A percentile compares a stretch with the other conserved stretches of the same genome.
These are phyloP conservation scores for Motacilla tschutschensis DNA, from an alignment of 2,113 vertebrate genomes.

Conservation along the genomic window DNA sequence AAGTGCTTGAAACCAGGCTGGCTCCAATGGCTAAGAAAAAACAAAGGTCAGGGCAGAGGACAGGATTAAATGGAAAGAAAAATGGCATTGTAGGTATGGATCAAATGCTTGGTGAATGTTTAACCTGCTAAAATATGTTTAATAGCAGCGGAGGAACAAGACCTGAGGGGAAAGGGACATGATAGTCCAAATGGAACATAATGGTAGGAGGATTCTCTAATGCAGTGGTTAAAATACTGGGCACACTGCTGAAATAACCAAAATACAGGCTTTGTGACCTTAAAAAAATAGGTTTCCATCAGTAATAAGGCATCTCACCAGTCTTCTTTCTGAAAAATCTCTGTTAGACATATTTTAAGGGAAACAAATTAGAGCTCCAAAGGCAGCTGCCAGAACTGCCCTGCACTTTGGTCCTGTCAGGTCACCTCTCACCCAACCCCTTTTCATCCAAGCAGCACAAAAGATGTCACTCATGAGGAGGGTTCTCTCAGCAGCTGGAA, in stretches of 20 bases:
- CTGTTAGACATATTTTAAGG: background rate
- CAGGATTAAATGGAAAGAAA: background rate
- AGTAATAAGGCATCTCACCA: background rate
- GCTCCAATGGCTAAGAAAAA: background rate
- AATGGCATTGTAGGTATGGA: background rate
- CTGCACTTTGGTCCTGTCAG: accelerated
- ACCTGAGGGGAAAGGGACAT: accelerated
- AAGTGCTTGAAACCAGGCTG: background rate
- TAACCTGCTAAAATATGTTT: background rate
- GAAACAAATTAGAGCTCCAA: background rate
- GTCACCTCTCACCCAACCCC: background rate
- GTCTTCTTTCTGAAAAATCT: background rate
- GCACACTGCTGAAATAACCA: background rate
- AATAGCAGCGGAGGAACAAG: background rate
- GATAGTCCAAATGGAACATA: background rate
- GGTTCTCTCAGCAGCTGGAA: background rate
- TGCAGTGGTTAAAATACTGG: background rate
- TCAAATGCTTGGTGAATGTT: background rate
- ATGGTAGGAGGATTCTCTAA: background rate
- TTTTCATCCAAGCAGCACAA: background rate
- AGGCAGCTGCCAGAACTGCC: background rate
- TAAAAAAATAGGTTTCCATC: background rate
- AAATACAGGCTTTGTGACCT: background rate
- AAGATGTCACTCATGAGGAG: accelerated
- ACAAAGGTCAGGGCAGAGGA: background rate